Percentiles rank a stretch among this genome's conserved stretches.
These are phyloP conservation scores for Xiphorhynchus erythropygius DNA, from an alignment of 2,797 vertebrate genomes.

Conservation along the genomic window DNA sequence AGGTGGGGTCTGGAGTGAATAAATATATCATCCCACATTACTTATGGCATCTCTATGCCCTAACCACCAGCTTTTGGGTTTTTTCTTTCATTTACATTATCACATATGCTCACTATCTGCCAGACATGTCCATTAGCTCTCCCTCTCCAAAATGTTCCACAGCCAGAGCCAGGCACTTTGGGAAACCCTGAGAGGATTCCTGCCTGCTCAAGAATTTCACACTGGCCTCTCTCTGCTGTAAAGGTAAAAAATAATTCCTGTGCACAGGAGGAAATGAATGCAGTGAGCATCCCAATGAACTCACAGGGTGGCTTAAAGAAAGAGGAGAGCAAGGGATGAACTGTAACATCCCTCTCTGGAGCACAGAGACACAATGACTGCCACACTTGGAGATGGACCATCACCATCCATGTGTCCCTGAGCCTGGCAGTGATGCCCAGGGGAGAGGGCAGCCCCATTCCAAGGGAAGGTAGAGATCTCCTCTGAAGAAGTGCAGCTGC, in stretches of 20 bases:
- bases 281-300: background rate
- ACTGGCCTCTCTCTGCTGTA: background rate
- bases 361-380: background rate
- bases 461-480: background rate
- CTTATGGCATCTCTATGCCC: background rate
- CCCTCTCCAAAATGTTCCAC: background rate
- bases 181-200: background rate
- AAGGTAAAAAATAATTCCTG: background rate
- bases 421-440: background rate
- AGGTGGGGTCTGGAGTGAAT: background rate
- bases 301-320: fast-evolving
- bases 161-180: background rate
- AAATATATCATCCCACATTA: background rate
- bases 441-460: background rate
- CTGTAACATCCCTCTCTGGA: background rate
- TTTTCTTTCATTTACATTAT: background rate
- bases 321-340: background rate
- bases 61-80: background rate
- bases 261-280: fast-evolving
- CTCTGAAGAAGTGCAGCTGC: background rate
- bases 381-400: fast-evolving
- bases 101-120: fast-evolving
- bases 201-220: background rate
- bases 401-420: fast-evolving
- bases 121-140: background rate